A percentile compares a stretch with the other conserved stretches of the same genome.
Conservation (phyloP, 2,888 invertebrate species). For the Thalpophila matura region DNA sequence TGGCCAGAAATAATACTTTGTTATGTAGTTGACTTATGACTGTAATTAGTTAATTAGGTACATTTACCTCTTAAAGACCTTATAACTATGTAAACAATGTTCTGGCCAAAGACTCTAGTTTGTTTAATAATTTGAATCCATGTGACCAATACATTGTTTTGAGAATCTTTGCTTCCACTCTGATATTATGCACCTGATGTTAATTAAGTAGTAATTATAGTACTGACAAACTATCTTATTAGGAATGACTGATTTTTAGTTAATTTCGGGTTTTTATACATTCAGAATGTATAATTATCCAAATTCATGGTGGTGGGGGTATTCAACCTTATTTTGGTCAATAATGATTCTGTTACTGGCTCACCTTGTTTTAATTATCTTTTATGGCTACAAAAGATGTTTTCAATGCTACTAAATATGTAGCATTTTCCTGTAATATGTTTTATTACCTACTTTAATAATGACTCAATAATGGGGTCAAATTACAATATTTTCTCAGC, state of each 20-base stretch:
- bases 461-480: slow-evolving; percentile 5
- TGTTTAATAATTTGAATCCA: slow-evolving; percentile 11
- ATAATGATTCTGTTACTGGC: background rate
- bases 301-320: slow-evolving; percentile 11
- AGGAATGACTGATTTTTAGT: slow-evolving; percentile 56
- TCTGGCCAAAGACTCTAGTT: slow-evolving; percentile 5
- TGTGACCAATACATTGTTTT: slow-evolving; percentile 36
- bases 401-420: background rate
- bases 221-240: slow-evolving; percentile 34
- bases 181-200: slow-evolving; percentile 52
- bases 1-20: slow-evolving; percentile 13
- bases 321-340: background rate
- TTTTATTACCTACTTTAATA: slow-evolving; percentile 8
- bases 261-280: slow-evolving; percentile 34
- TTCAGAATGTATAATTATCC: background rate
- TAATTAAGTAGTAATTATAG: slow-evolving; percentile 31
- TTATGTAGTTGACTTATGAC: slow-evolving; percentile 14
- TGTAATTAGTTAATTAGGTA: slow-evolving; percentile 15
- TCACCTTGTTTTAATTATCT: background rate
- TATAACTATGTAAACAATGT: slow-evolving; percentile 11
- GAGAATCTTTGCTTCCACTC: slow-evolving; percentile 41
- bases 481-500: slow-evolving; percentile 3
- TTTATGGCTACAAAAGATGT: background rate
- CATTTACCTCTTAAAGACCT: background rate
- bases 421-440: slow-evolving; percentile 36